Percentiles rank a stretch among this genome's conserved stretches.
Evolutionary conservation across 2,888 invertebrate genomes (phyloP).

Genomic region (Sarcophaga variegata): DNA sequence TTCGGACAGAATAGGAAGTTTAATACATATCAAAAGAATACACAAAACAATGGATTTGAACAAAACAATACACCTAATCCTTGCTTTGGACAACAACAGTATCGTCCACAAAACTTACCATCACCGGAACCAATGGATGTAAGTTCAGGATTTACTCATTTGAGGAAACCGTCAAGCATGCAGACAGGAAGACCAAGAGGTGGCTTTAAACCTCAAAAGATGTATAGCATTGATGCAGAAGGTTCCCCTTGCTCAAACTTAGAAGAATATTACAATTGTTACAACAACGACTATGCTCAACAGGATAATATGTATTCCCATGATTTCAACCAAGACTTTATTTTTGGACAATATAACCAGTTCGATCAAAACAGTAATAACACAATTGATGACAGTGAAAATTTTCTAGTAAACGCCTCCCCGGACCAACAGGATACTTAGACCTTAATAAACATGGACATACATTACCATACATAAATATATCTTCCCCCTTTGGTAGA

Average conservation of each 20-base stretch:
- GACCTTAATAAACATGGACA: constrained; percentile 53
- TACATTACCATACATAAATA: constrained; percentile 53
- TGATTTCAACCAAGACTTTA: constrained; percentile 21
- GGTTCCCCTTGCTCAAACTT: constrained; percentile 27
- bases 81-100: constrained; percentile 20
- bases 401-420: constrained; percentile 47
- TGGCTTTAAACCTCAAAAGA: constrained; percentile 31
- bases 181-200: constrained; percentile 14
- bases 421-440: constrained; percentile 43
- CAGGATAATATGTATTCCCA: constrained; percentile 30
- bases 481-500: constrained; percentile 53
- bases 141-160: constrained; percentile 30
- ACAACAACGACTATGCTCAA: constrained; percentile 18
- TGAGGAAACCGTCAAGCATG: constrained; percentile 21
- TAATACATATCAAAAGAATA: not conserved
- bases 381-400: constrained; percentile 39
- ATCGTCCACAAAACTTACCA: not conserved
- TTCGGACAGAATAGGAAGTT: constrained; percentile 25
- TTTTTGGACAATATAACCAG: constrained; percentile 10
- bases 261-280: constrained; percentile 41
- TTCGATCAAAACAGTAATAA: not conserved
- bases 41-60: constrained; percentile 7
- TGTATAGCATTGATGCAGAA: constrained; percentile 28
- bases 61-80: constrained; percentile 12
- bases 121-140: constrained; percentile 42